Conservation (phyloP, 2,888 invertebrate genomes). For the Drepanosiphum platanoidis region DNA sequence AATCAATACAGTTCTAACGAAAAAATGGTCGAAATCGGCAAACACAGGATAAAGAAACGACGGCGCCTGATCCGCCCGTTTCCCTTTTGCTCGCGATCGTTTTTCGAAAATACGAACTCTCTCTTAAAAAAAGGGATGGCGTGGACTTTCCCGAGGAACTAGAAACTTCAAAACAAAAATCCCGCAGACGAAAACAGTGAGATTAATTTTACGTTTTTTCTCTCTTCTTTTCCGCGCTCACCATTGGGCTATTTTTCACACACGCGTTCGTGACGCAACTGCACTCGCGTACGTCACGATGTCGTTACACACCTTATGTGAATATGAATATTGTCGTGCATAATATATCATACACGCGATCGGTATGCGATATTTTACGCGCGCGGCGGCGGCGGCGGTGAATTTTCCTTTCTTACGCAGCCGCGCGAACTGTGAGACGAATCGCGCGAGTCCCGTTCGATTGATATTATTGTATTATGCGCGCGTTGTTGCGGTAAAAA, state of each 20-base stretch:
- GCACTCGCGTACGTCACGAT: too few species aligned
- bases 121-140: too few species aligned
- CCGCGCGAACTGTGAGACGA: slow-evolving; percentile 26
- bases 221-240: slow-evolving; percentile 7
- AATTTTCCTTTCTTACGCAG: slow-evolving; percentile 23
- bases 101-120: too few species aligned
- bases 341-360: background rate
- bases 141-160: too few species aligned
- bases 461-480: too few species aligned
- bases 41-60: too few species aligned
- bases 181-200: background rate
- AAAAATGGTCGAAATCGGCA: too few species aligned
- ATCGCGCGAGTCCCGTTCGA: slow-evolving; percentile 32
- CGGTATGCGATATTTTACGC: background rate
- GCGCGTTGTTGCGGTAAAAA: background rate
- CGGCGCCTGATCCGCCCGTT: too few species aligned
- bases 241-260: too few species aligned
- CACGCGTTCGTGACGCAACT: background rate
- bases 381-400: background rate
- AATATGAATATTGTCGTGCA: background rate
- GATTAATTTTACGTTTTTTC: slow-evolving; percentile 41
- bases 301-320: background rate
- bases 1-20: too few species aligned
- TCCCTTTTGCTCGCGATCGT: too few species aligned
- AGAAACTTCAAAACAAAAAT: too few species aligned